Evolutionary conservation across 1,140 invertebrate genomes (phyloP).

Genomic region (Plutomurus gul): DNA sequence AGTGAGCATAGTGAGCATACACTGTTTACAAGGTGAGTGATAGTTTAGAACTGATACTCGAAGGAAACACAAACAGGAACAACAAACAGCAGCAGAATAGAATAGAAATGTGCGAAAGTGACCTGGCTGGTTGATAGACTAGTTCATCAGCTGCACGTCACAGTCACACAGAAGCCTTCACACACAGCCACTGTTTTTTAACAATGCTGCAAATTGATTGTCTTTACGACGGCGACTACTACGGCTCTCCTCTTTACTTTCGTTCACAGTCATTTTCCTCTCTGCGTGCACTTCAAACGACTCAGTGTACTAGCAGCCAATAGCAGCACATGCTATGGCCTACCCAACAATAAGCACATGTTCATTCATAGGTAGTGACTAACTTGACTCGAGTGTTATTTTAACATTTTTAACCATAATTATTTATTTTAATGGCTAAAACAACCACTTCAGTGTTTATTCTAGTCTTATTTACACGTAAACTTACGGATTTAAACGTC

Average conservation of each 20-base stretch:
- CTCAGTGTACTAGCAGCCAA: not conserved
- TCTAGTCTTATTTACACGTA: not conserved
- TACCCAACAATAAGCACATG: no score
- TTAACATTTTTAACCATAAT: not conserved
- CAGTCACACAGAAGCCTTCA: slow-evolving; percentile 16
- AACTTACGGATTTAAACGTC: not conserved
- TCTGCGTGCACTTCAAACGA: no score
- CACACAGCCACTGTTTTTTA: not conserved
- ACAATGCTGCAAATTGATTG: not conserved
- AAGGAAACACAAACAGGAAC: slow-evolving; percentile 14
- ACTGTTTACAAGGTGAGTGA: no score
- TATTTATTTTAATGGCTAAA: not conserved
- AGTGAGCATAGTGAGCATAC: no score
- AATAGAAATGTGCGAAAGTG: slow-evolving; percentile 27
- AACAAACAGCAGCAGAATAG: no score
- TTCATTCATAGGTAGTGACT: not conserved
- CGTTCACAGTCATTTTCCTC: not conserved
- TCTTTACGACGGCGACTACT: not conserved
- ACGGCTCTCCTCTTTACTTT: not conserved
- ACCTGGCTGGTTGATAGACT: slow-evolving; percentile 20
- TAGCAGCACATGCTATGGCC: not conserved
- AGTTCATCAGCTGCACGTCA: slow-evolving; percentile 25
- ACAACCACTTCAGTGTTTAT: not conserved
- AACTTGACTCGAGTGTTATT: not conserved
- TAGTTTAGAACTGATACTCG: no score